A percentile compares a stretch with the other conserved stretches of the same genome.
Conservation (phyloP, 1,140 invertebrate genomes). For the Drosophila melanogaster region DNA sequence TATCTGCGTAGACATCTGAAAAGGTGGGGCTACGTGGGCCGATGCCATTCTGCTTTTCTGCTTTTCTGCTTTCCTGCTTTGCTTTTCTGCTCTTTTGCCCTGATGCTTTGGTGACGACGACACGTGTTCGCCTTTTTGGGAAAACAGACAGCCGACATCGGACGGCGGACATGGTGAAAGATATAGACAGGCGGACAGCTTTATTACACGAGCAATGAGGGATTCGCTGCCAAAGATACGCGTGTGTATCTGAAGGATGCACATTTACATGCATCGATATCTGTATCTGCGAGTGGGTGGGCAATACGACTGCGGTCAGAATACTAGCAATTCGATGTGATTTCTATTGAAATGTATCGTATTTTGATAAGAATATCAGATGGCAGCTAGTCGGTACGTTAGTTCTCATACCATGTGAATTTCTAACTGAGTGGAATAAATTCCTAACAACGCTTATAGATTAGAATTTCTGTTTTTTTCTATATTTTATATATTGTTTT, state of each 20-base stretch:
- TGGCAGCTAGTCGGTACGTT: too few relatives aligned
- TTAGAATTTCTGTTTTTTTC: too few relatives aligned
- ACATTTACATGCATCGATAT: conserved; percentile 20
- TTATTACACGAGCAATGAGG: conserved; percentile 49
- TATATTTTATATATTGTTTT: too few relatives aligned
- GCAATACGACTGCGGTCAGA: background rate
- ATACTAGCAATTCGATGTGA: background rate
- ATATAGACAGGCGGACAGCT: conserved; percentile 29
- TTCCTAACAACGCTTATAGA: too few relatives aligned
- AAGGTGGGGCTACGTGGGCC: conserved; percentile 52
- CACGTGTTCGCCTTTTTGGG: conserved; percentile 68
- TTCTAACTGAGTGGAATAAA: too few relatives aligned
- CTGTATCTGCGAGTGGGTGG: conserved; percentile 11
- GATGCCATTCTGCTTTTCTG: conserved; percentile 21
- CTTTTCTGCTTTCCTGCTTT: conserved; percentile 26
- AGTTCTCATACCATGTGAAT: too few relatives aligned
- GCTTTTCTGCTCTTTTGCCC: conserved; percentile 19
- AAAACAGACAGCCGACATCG: conserved; percentile 38
- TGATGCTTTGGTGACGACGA: conserved; percentile 64
- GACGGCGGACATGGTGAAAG: conserved; percentile 16
- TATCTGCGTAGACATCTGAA: conserved; percentile 49
- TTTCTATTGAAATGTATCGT: background rate
- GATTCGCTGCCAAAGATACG: conserved; percentile 31
- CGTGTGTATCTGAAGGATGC: conserved; percentile 34
- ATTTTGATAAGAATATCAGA: background rate